These are phyloP conservation scores for Phengaris arion DNA, from an alignment of 2,888 invertebrate genomes.

Conservation along the genomic window DNA sequence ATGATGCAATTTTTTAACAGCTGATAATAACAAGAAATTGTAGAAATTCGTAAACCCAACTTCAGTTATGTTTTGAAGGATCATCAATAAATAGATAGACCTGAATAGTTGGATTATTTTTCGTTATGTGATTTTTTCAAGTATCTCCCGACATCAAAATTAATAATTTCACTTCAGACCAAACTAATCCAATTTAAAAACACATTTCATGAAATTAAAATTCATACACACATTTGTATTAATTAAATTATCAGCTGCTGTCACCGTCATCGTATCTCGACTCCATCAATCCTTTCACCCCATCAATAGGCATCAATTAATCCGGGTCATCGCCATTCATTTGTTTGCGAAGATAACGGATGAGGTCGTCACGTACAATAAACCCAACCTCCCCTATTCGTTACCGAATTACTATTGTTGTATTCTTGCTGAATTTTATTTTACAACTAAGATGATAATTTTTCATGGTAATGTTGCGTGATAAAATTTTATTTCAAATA, in stretches of 20 bases:
- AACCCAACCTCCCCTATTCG: constrained; percentile 17
- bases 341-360: constrained; percentile 34
- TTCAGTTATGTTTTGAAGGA: no score
- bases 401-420: constrained; percentile 16
- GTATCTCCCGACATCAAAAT: no score
- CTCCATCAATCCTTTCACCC: constrained; percentile 17
- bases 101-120: no score
- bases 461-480: no score
- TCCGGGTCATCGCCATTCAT: constrained; percentile 33
- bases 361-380: constrained; percentile 36
- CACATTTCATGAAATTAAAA: neutral
- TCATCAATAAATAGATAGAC: no score
- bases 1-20: no score
- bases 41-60: no score
- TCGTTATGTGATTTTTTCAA: no score
- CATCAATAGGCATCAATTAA: constrained; percentile 25
- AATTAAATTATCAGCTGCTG: neutral
- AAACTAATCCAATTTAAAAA: neutral
- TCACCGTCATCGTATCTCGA: constrained; percentile 2
- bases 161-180: no score
- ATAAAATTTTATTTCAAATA: no score
- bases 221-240: neutral
- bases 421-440: neutral
- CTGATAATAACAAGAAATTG: no score
- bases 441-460: no score